Conservation (phyloP, 2,113 vertebrate species). For the Oncorhynchus tshawytscha region DNA sequence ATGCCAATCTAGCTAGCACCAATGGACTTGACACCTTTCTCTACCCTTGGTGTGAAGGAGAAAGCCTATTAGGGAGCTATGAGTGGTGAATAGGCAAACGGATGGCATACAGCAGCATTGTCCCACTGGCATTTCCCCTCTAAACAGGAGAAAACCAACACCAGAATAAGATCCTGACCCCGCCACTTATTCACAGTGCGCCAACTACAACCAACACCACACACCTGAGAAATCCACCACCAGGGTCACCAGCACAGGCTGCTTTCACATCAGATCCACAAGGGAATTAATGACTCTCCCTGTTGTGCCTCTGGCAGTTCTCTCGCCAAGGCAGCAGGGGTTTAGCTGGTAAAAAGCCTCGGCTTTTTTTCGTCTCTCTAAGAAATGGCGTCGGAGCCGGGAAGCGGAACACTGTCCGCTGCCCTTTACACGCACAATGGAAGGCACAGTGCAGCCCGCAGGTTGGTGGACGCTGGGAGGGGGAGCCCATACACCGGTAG, state of each 20-base stretch:
- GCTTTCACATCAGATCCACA: constrained; percentile 29
- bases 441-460: constrained; percentile 64
- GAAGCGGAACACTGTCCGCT: constrained; percentile 63
- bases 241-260: constrained; percentile 24
- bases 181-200: constrained; percentile 52
- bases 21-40: constrained; percentile 24
- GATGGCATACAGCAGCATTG: constrained; percentile 58
- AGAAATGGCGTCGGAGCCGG: constrained; percentile 54
- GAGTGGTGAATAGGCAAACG: constrained; percentile 43
- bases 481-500: constrained; percentile 53
- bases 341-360: not conserved
- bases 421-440: constrained; percentile 75
- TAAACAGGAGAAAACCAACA: constrained; percentile 33
- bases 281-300: constrained; percentile 31
- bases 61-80: constrained; percentile 49
- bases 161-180: constrained; percentile 57
- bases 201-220: constrained; percentile 19
- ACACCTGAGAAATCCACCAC: constrained; percentile 35
- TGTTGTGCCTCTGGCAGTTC: constrained; percentile 45
- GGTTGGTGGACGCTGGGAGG: constrained; percentile 52
- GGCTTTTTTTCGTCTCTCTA: constrained; percentile 18
- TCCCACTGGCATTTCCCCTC: constrained; percentile 64
- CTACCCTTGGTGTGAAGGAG: constrained; percentile 38
- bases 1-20: not conserved
- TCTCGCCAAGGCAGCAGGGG: constrained; percentile 29